A percentile compares a stretch with the other conserved stretches of the same genome.
phyloP scores from a whole-genome alignment of 2,797 vertebrate genomes.

The Sciurus carolinensis region DNA sequence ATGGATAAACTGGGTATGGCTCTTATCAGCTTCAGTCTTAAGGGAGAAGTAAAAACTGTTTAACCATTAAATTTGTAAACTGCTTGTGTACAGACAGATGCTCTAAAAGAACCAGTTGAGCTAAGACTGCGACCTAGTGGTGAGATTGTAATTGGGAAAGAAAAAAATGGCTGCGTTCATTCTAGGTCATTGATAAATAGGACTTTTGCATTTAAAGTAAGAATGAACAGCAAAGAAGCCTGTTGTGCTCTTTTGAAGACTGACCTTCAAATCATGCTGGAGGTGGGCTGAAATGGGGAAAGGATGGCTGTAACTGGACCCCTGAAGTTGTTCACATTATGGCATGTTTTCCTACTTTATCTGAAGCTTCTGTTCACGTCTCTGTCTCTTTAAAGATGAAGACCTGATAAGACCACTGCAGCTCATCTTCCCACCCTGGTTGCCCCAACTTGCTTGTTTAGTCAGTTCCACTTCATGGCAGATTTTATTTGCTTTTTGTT shows the following conservation, averaged over 20 bases:
- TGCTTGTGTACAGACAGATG: not conserved
- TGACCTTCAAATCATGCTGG: not conserved
- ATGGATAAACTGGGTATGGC: not conserved
- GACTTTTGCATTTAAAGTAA: not conserved
- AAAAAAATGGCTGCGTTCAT: not conserved
- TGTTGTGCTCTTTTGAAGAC: not conserved
- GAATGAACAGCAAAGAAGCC: not conserved
- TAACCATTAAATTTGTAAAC: not conserved
- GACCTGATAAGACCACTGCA: not conserved
- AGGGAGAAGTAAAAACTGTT: not conserved
- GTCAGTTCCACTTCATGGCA: not conserved
- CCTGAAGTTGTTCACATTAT: not conserved
- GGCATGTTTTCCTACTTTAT: not conserved
- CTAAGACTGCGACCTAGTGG: constrained; percentile 82
- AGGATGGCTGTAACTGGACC: not conserved
- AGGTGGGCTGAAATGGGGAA: not conserved
- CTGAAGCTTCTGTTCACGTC: constrained; percentile 16
- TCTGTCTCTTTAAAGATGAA: not conserved
- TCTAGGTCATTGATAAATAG: not conserved
- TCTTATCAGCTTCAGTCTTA: not conserved
- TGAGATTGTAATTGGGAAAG: constrained; percentile 8
- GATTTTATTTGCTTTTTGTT: constrained; percentile 43
- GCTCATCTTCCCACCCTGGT: not conserved
- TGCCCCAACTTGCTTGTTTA: not conserved
- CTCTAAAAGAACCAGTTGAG: constrained; percentile 51